Conservation (phyloP, 2,888 invertebrate genomes). For the Miltochrista miniata region DNA sequence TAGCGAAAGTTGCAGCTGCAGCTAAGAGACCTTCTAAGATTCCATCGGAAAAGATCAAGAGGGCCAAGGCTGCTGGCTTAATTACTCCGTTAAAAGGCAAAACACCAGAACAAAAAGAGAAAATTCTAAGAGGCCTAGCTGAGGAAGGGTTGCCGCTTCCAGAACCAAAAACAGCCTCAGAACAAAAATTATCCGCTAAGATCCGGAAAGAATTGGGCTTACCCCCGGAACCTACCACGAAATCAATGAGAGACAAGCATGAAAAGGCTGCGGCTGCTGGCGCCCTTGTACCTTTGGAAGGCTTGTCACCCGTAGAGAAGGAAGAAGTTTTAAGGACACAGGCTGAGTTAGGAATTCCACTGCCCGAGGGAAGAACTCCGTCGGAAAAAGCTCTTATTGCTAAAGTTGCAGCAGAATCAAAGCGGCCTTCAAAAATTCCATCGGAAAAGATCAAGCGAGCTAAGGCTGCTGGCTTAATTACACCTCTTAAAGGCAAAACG, state of each 20-base stretch:
- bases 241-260: conserved; percentile 6
- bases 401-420: conserved; percentile 22
- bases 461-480: conserved; percentile 29
- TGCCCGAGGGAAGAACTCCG: conserved; percentile 1
- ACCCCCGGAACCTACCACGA: conserved; percentile 16
- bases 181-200: conserved; percentile 8
- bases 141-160: conserved; percentile 15
- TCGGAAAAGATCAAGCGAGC: conserved; percentile 16
- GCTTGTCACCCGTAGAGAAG: conserved; percentile 37
- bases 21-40: neutral
- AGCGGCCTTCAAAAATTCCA: conserved; percentile 3
- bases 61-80: conserved; percentile 29
- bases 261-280: conserved; percentile 9
- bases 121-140: conserved; percentile 35
- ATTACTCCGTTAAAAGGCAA: conserved; percentile 22
- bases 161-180: conserved; percentile 13
- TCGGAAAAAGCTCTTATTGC: conserved; percentile 14
- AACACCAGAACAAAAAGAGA: conserved; percentile 35
- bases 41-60: neutral
- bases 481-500: conserved; percentile 32
- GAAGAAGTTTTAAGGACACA: conserved; percentile 36
- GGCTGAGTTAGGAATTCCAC: conserved; percentile 1
- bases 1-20: conserved; percentile 24
- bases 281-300: conserved; percentile 24
- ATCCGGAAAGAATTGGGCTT: conserved; percentile 18